phyloP scores from a whole-genome alignment of 2,888 invertebrate genomes.

The Orthonevra nobilis region DNA sequence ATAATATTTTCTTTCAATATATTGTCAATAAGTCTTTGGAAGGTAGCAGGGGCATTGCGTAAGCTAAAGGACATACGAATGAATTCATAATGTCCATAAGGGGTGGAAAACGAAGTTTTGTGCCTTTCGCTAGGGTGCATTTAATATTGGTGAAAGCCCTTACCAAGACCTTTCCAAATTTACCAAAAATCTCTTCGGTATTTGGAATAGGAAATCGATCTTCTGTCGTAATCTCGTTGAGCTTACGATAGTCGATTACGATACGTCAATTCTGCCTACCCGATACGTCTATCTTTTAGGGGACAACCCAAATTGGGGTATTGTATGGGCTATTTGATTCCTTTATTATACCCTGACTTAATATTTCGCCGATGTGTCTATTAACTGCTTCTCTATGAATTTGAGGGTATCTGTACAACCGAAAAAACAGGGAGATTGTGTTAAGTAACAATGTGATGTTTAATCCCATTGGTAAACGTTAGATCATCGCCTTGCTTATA shows the following conservation, averaged over 20 bases:
- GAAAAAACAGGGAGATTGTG: no score
- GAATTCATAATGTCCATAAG: conserved; percentile 72
- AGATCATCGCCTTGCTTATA: no score
- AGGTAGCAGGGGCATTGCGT: conserved; percentile 55
- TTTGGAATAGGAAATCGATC: no score
- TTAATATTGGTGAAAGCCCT: conserved; percentile 73
- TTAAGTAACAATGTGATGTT: no score
- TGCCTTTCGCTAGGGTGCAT: conserved; percentile 53
- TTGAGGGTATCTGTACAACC: conserved; percentile 1
- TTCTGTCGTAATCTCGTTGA: conserved; percentile 6
- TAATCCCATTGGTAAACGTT: no score
- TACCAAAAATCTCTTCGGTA: no score
- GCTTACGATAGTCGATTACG: conserved; percentile 6
- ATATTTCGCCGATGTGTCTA: conserved; percentile 11
- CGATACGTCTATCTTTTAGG: conserved; percentile 1
- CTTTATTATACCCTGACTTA: conserved; percentile 2
- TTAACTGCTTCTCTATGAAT: conserved; percentile 10
- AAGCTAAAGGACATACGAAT: conserved; percentile 71
- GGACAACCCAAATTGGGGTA: no score
- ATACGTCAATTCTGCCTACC: conserved; percentile 11
- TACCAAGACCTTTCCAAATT: conserved; percentile 73
- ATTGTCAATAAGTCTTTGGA: conserved; percentile 72
- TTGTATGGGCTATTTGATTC: conserved; percentile 4
- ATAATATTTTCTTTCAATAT: conserved; percentile 70
- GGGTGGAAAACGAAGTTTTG: conserved; percentile 72